Evolutionary conservation across 2,797 vertebrate species (phyloP).

Genomic region (Lepus townsendii): DNA sequence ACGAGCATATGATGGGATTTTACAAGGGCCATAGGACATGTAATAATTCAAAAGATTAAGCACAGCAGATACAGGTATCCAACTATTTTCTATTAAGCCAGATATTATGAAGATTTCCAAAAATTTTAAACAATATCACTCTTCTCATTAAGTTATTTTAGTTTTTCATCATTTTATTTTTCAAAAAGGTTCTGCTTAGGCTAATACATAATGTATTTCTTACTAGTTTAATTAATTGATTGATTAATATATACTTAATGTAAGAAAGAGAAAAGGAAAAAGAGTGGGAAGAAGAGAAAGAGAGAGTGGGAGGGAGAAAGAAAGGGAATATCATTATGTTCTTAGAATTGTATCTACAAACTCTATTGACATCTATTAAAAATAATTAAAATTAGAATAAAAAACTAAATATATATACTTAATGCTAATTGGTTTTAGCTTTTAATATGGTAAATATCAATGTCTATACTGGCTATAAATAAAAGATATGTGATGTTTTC

Average conservation of each 20-base stretch:
- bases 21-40: not conserved
- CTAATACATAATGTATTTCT: not conserved
- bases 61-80: not conserved
- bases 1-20: not conserved
- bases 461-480: not conserved
- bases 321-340: no score
- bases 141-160: not conserved
- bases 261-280: no score
- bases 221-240: not conserved
- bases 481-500: no score
- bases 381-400: no score
- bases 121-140: not conserved
- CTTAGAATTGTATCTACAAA: no score
- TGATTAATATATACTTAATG: no score
- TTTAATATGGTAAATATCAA: not conserved
- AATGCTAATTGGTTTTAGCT: not conserved
- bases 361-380: no score
- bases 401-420: not conserved
- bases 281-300: no score
- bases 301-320: no score
- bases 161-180: not conserved
- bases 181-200: not conserved
- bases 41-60: not conserved
- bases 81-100: not conserved
- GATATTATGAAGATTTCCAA: not conserved